phyloP scores from a whole-genome alignment of 2,888 invertebrate genomes.

The Protonemura montana region DNA sequence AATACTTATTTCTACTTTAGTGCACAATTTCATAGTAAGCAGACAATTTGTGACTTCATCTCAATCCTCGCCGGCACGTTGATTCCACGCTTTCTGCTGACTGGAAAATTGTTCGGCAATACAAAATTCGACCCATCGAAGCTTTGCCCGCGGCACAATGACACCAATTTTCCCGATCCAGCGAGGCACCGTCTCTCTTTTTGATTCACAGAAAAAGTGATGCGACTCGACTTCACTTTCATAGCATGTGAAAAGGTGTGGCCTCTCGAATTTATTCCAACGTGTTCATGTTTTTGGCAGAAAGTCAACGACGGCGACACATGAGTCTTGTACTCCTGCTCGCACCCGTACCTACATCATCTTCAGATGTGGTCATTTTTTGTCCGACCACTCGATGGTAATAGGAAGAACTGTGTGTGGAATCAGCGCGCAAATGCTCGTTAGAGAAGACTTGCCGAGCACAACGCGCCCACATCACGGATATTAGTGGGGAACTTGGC shows the following conservation, averaged over 20 bases:
- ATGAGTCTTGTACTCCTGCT: not conserved
- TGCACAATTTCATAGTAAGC: slow-evolving; percentile 28
- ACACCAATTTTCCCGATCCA: not conserved
- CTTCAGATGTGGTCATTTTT: not conserved
- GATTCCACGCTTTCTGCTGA: slow-evolving; percentile 7
- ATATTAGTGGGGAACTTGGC: not conserved
- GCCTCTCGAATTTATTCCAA: not conserved
- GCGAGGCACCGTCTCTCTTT: not conserved
- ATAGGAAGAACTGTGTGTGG: not conserved
- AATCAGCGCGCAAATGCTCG: slow-evolving; percentile 14
- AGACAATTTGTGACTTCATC: slow-evolving; percentile 22
- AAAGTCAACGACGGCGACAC: not conserved
- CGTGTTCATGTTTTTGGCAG: not conserved
- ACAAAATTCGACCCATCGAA: not conserved
- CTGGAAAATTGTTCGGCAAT: slow-evolving; percentile 7
- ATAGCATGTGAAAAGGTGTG: not conserved
- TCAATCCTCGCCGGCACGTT: not conserved
- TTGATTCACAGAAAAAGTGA: not conserved
- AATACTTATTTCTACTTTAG: slow-evolving; percentile 2
- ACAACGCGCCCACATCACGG: not conserved
- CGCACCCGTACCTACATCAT: not conserved
- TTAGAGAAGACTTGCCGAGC: not conserved
- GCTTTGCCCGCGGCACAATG: not conserved
- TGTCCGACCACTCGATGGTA: not conserved
- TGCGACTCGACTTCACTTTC: not conserved